These are phyloP conservation scores for Asteroscopus sphinx DNA, from an alignment of 2,888 invertebrate genomes.

Conservation along the genomic window DNA sequence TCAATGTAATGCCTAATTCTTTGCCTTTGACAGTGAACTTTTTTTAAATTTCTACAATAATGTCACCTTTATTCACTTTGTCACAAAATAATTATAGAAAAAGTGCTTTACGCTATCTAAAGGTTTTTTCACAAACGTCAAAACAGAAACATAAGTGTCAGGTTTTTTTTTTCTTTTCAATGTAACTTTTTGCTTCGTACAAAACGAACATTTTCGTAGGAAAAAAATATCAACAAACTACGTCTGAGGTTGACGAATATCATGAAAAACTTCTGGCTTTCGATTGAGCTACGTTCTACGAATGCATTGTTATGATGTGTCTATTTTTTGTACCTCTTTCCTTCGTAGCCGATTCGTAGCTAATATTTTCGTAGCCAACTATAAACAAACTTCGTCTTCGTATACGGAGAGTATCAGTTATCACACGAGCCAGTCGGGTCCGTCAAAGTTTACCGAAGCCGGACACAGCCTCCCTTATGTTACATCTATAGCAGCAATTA, in stretches of 20 bases:
- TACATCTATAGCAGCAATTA: neutral
- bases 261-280: no score
- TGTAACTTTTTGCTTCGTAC: no score
- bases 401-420: constrained; percentile 23
- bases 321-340: no score
- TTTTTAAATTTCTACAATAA: no score
- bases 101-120: neutral
- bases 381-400: neutral
- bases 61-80: no score
- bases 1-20: neutral
- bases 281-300: no score
- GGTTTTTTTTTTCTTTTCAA: no score
- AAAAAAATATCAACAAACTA: no score
- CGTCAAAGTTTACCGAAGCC: constrained; percentile 64
- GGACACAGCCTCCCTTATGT: constrained; percentile 22
- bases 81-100: neutral
- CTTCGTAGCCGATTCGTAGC: no score
- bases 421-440: constrained; percentile 7
- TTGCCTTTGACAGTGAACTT: no score
- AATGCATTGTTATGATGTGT: neutral
- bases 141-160: neutral
- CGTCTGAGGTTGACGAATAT: no score
- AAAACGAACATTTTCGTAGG: no score
- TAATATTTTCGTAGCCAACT: constrained; percentile 10
- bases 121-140: neutral